A percentile compares a stretch with the other conserved stretches of the same genome.
Conservation (phyloP, 1,140 invertebrate species). For the Drosophila kohkoa region DNA sequence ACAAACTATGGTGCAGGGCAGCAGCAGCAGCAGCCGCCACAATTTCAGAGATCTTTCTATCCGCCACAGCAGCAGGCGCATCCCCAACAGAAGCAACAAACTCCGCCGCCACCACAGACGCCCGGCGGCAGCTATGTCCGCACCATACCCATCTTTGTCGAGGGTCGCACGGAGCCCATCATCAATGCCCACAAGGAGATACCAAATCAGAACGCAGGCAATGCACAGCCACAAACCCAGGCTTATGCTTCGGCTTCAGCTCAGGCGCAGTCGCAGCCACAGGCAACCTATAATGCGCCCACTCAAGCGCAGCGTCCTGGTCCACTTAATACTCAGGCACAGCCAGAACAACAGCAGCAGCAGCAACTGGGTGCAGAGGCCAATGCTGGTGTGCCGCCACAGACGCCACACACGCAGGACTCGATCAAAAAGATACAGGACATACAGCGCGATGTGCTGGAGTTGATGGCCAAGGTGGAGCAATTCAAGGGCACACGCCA, state of each 20-base stretch:
- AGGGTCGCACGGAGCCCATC: slow-evolving; percentile 91
- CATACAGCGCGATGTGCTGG: slow-evolving; percentile 92
- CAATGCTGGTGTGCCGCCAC: slow-evolving; percentile 68
- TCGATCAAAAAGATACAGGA: slow-evolving; percentile 91
- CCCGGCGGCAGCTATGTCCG: slow-evolving; percentile 86
- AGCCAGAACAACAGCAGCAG: slow-evolving; percentile 32
- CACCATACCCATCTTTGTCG: slow-evolving; percentile 95
- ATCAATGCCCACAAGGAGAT: slow-evolving; percentile 86
- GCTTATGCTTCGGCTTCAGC: slow-evolving; percentile 78
- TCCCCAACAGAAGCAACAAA: slow-evolving; percentile 80
- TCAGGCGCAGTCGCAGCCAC: slow-evolving; percentile 11
- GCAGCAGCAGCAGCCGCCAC: slow-evolving; percentile 60
- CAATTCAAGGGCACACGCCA: slow-evolving; percentile 90
- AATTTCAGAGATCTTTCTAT: slow-evolving; percentile 69
- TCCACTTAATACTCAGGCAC: slow-evolving; percentile 68
- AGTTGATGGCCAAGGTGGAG: slow-evolving; percentile 91
- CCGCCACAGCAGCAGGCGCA: slow-evolving; percentile 76
- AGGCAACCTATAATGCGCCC: slow-evolving; percentile 68
- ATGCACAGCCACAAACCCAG: slow-evolving; percentile 84
- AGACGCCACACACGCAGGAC: slow-evolving; percentile 87
- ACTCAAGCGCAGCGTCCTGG: slow-evolving; percentile 64
- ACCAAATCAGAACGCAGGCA: slow-evolving; percentile 79
- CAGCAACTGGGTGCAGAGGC: slow-evolving; percentile 48
- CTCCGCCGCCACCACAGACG: slow-evolving; percentile 69
- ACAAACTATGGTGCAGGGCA: slow-evolving; percentile 12